Evolutionary conservation across 2,113 vertebrate species (phyloP).

Genomic region (Apaloderma vittatum): DNA sequence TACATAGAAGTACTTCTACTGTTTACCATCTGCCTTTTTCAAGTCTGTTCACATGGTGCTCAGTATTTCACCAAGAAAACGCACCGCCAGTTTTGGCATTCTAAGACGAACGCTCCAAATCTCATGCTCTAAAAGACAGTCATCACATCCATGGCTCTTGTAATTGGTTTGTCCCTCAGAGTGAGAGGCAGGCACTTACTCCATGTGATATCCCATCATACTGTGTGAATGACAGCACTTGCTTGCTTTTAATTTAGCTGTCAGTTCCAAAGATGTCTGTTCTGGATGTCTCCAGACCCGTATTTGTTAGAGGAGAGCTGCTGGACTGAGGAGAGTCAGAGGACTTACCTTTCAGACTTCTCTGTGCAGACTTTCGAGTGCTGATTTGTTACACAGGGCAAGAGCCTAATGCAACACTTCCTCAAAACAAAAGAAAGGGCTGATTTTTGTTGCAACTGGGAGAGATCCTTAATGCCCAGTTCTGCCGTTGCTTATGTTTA

Average conservation of each 20-base stretch:
- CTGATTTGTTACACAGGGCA: not conserved
- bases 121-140: slow-evolving; percentile 66
- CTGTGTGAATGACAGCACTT: slow-evolving; percentile 61
- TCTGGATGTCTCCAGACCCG: slow-evolving; percentile 32
- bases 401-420: not conserved
- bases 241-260: slow-evolving; percentile 66
- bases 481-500: not conserved
- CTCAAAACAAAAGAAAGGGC: not conserved
- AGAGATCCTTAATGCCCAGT: not conserved
- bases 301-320: slow-evolving; percentile 36
- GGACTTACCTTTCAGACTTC: not conserved
- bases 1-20: slow-evolving; percentile 68
- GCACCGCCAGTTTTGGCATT: slow-evolving; percentile 68
- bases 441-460: not conserved
- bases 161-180: slow-evolving; percentile 71
- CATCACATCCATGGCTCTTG: slow-evolving; percentile 63
- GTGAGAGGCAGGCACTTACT: slow-evolving; percentile 71
- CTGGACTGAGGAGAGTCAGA: not conserved
- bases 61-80: slow-evolving; percentile 62
- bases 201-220: slow-evolving; percentile 61
- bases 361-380: not conserved
- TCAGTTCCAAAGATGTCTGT: slow-evolving; percentile 65
- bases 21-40: slow-evolving; percentile 73
- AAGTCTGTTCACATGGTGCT: slow-evolving; percentile 68
- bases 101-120: slow-evolving; percentile 63